Conservation (phyloP, 1,140 invertebrate species). For the Sesamia nonagrioides region DNA sequence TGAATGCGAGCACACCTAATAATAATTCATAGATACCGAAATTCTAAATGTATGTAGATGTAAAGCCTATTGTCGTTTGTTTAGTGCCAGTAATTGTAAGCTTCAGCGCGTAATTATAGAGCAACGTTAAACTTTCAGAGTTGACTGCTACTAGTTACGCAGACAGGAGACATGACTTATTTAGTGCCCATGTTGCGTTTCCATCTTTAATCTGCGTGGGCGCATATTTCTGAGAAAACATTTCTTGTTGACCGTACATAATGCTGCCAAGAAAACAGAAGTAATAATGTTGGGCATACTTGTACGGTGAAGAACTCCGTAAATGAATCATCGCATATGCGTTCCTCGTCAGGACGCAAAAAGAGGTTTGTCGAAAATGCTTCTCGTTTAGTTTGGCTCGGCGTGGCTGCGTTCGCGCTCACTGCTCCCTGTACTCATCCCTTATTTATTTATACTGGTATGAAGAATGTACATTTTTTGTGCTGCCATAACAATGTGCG, state of each 20-base stretch:
- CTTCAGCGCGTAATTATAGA: slow-evolving; percentile 58
- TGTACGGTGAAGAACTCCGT: slow-evolving; percentile 83
- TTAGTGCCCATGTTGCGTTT: slow-evolving; percentile 83
- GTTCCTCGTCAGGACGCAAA: slow-evolving; percentile 81
- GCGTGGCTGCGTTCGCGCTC: slow-evolving; percentile 60
- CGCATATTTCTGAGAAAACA: slow-evolving; percentile 85
- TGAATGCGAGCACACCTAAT: background rate
- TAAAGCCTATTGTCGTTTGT: slow-evolving; percentile 16
- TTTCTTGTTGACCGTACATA: slow-evolving; percentile 82
- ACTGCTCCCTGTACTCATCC: slow-evolving; percentile 76
- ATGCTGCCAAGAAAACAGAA: slow-evolving; percentile 84
- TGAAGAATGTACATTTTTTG: slow-evolving; percentile 82
- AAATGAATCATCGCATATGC: slow-evolving; percentile 87
- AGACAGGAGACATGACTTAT: slow-evolving; percentile 80
- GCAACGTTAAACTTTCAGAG: slow-evolving; percentile 65
- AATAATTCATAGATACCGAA: slow-evolving; percentile 10
- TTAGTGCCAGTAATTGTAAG: slow-evolving; percentile 25
- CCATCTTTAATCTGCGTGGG: slow-evolving; percentile 85
- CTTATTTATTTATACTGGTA: slow-evolving; percentile 86
- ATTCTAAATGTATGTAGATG: slow-evolving; percentile 3
- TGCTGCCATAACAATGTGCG: slow-evolving; percentile 73
- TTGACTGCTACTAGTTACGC: slow-evolving; percentile 72
- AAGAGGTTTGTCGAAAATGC: slow-evolving; percentile 87
- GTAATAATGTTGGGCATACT: slow-evolving; percentile 85
- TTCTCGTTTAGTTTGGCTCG: slow-evolving; percentile 74